These are phyloP conservation scores for Dryoscopus gambensis DNA, from an alignment of 2,113 vertebrate species.

Conservation along the genomic window DNA sequence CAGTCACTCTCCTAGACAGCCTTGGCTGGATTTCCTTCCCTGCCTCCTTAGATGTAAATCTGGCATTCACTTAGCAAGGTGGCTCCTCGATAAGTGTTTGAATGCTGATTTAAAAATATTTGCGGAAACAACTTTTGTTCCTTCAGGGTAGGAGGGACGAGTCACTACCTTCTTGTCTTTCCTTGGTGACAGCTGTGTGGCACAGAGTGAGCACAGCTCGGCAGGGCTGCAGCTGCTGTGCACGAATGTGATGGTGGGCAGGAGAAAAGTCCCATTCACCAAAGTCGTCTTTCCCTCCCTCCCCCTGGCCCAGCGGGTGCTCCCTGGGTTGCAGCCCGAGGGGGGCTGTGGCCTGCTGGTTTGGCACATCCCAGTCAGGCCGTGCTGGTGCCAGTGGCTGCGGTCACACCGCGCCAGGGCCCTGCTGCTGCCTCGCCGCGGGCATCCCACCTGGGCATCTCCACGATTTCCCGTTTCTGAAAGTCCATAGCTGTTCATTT, in stretches of 20 bases:
- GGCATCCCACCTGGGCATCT: not conserved
- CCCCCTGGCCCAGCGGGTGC: not conserved
- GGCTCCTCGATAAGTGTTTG: not conserved
- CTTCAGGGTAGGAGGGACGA: not conserved
- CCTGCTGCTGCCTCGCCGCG: accelerated
- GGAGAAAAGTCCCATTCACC: not conserved
- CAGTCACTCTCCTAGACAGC: not conserved
- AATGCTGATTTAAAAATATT: slow-evolving; percentile 23
- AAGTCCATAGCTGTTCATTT: not conserved
- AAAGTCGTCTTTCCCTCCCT: not conserved
- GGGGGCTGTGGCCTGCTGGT: not conserved
- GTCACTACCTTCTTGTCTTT: not conserved
- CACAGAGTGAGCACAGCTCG: not conserved
- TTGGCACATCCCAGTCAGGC: not conserved
- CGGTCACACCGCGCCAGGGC: accelerated
- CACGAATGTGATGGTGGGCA: not conserved
- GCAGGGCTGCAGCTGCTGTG: not conserved
- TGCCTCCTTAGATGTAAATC: not conserved
- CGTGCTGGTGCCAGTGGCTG: not conserved
- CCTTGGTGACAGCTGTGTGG: not conserved
- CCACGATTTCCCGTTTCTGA: not conserved
- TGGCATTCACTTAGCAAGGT: not conserved
- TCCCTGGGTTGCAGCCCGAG: not conserved
- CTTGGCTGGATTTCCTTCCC: not conserved
- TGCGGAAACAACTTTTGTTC: not conserved